phyloP scores from a whole-genome alignment of 2,888 invertebrate genomes.

The Drosophila paramelanica region DNA sequence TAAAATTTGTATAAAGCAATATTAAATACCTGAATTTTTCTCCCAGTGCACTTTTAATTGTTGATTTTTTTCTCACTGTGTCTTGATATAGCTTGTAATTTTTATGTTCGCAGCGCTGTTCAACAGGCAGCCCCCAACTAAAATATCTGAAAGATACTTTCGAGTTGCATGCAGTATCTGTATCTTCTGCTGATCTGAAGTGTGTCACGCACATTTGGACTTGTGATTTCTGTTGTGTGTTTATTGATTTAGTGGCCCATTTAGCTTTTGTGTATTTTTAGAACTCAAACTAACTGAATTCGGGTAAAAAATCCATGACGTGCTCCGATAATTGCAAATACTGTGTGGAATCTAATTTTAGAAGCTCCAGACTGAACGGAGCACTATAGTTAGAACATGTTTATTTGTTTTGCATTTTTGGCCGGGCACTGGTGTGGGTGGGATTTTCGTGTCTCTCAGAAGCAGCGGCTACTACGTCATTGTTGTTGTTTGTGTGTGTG shows the following conservation, averaged over 20 bases:
- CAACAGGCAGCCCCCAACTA: conserved; percentile 20
- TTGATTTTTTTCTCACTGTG: background rate
- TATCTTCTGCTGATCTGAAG: conserved; percentile 39
- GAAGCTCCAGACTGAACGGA: conserved; percentile 40
- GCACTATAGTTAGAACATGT: conserved; percentile 56
- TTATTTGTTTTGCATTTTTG: conserved; percentile 43
- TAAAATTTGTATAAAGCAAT: too few relatives aligned
- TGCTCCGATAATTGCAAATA: conserved; percentile 48
- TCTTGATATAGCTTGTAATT: conserved; percentile 73
- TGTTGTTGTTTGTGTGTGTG: conserved; percentile 32
- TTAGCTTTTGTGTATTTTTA: conserved; percentile 62
- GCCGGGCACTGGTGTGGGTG: conserved; percentile 46
- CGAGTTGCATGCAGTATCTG: background rate
- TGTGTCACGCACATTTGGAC: conserved; percentile 67
- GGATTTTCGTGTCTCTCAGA: conserved; percentile 29
- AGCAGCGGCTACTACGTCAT: conserved; percentile 43
- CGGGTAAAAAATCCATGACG: conserved; percentile 46
- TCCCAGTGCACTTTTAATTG: background rate
- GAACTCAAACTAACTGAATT: conserved; percentile 29
- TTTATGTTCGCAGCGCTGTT: conserved; percentile 77
- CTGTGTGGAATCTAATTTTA: conserved; percentile 39
- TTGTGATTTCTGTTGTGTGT: conserved; percentile 39
- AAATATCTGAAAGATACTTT: conserved; percentile 3
- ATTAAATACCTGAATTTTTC: too few relatives aligned
- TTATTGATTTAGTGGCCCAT: conserved; percentile 79